Conservation (phyloP, 2,113 vertebrate species). For the Dromiciops gliroides region DNA sequence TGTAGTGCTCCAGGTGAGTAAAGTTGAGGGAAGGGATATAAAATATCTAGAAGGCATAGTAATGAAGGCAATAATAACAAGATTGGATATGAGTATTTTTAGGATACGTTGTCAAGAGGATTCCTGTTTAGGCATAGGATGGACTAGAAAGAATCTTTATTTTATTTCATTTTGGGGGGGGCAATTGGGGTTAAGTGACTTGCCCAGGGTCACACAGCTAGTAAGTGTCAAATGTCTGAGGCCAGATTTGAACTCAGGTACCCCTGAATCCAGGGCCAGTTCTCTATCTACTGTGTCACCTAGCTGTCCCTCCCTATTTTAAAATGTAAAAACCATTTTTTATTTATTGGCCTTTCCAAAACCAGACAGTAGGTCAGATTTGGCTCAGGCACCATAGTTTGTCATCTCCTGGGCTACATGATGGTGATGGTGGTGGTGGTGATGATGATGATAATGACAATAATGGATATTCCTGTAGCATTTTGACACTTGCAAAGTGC, state of each 20-base stretch:
- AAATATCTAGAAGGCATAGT: background rate
- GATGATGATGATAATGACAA: background rate
- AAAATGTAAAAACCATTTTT: background rate
- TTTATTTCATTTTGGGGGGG: too few species aligned
- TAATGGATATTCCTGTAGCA: background rate
- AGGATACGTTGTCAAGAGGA: background rate
- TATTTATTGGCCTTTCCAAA: background rate
- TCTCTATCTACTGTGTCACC: too few species aligned
- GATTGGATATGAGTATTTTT: background rate
- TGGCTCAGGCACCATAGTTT: background rate
- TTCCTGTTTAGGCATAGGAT: background rate
- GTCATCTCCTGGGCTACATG: background rate
- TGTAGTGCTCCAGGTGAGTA: too few species aligned
- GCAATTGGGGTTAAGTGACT: too few species aligned
- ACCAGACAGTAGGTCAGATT: background rate
- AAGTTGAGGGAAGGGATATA: too few species aligned
- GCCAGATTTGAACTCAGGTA: too few species aligned
- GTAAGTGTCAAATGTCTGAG: too few species aligned
- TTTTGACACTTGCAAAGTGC: background rate
- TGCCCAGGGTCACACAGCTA: too few species aligned
- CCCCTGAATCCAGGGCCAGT: too few species aligned
- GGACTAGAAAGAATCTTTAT: background rate
- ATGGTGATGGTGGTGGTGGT: background rate
- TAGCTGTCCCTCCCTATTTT: too few species aligned
- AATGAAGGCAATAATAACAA: background rate